These are phyloP conservation scores for Oryzaephilus surinamensis DNA, from an alignment of 1,140 invertebrate genomes.

Conservation along the genomic window DNA sequence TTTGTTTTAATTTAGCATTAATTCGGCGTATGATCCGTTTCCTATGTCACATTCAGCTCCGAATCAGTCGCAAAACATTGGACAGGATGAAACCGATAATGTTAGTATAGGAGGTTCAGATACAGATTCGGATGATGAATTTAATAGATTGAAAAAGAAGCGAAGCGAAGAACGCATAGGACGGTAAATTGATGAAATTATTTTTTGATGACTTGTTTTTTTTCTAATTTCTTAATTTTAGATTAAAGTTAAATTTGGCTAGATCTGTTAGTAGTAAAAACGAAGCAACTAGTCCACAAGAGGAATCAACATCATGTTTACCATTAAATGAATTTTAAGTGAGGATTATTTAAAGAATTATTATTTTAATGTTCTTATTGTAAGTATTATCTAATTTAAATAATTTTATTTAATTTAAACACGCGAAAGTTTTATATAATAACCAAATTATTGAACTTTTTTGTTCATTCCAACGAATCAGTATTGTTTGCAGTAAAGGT, in stretches of 20 bases:
- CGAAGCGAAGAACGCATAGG: conserved; percentile 28
- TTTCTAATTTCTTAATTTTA: not conserved
- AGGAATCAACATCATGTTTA: too few species aligned
- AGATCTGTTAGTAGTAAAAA: too few species aligned
- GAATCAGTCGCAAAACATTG: conserved; percentile 11
- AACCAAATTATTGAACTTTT: too few species aligned
- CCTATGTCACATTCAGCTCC: conserved; percentile 24
- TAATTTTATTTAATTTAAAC: too few species aligned
- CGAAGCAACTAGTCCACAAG: too few species aligned
- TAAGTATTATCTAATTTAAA: too few species aligned
- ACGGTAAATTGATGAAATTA: conserved; percentile 17
- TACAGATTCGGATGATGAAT: conserved; percentile 28
- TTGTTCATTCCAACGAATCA: too few species aligned
- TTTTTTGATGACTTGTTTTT: conserved; percentile 1
- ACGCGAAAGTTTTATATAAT: too few species aligned
- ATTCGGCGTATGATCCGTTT: conserved; percentile 19
- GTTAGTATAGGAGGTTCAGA: conserved; percentile 30
- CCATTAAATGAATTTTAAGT: too few species aligned
- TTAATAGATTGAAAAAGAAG: conserved; percentile 25
- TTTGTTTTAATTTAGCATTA: conserved; percentile 1
- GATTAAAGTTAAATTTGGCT: conserved; percentile 6
- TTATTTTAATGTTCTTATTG: too few species aligned
- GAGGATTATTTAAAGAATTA: too few species aligned
- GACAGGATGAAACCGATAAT: conserved; percentile 22
- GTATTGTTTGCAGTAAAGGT: too few species aligned